phyloP scores from a whole-genome alignment of 35 echinoderm and acorn worm genomes.

The Lytechinus variegatus region DNA sequence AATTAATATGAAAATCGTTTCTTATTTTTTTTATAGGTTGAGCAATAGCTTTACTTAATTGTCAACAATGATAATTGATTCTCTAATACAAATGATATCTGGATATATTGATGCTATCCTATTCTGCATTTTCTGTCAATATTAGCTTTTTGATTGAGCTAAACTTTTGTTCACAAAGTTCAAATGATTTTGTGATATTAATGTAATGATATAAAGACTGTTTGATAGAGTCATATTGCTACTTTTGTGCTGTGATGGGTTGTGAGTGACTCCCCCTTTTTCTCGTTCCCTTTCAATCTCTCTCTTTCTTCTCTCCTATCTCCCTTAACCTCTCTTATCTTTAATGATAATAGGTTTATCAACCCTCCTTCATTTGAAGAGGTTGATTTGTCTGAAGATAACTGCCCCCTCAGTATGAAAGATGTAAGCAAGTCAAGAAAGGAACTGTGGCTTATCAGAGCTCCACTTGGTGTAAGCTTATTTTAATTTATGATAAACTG shows the following conservation, averaged over 20 bases:
- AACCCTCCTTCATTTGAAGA: slow-evolving; percentile 22
- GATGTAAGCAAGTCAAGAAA: slow-evolving; percentile 21
- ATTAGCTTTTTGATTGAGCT: not conserved
- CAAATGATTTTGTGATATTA: not conserved
- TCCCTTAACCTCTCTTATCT: not conserved
- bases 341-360: not conserved
- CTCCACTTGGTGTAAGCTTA: not conserved
- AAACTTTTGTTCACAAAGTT: not conserved
- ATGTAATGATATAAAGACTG: not conserved
- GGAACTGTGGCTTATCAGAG: slow-evolving; percentile 31
- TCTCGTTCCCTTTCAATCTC: not conserved
- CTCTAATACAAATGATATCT: too few relatives aligned
- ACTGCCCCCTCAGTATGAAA: not conserved
- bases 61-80: too few relatives aligned
- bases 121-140: too few relatives aligned
- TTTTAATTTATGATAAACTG: not conserved
- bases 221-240: not conserved
- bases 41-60: too few relatives aligned
- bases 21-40: too few relatives aligned
- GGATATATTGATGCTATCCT: too few relatives aligned
- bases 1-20: too few relatives aligned
- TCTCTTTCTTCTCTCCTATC: not conserved
- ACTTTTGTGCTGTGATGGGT: too few relatives aligned
- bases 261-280: too few relatives aligned
- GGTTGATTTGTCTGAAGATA: not conserved